Conservation (phyloP, 2,113 vertebrate genomes). For the Aleadryas rufinucha region DNA sequence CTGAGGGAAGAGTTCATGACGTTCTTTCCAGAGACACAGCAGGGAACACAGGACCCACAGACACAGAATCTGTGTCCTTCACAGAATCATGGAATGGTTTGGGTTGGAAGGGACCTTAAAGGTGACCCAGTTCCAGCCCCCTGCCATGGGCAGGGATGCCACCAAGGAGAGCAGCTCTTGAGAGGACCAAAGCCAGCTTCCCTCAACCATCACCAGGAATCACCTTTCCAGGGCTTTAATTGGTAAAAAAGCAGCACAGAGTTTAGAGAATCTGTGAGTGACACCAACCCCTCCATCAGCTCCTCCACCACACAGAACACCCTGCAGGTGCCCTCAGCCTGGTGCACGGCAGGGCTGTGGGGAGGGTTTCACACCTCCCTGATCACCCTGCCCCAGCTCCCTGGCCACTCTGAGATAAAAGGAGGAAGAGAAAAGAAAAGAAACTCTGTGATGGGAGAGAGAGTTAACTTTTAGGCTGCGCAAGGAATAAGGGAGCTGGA, state of each 20-base stretch:
- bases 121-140: background rate
- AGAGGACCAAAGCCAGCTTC: background rate
- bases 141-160: background rate
- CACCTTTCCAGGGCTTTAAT: background rate
- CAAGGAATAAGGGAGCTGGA: background rate
- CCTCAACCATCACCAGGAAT: background rate
- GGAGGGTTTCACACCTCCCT: background rate
- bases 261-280: background rate
- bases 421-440: background rate
- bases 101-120: background rate
- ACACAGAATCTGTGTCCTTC: background rate
- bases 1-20: background rate
- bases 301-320: background rate
- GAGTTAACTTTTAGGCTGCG: conserved; percentile 3
- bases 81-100: background rate
- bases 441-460: fast-evolving
- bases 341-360: background rate
- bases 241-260: background rate
- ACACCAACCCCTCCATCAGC: background rate
- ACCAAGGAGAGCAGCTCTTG: background rate
- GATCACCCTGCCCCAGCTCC: background rate
- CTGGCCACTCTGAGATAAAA: background rate
- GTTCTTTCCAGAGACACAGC: background rate
- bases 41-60: background rate
- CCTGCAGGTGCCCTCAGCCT: background rate